These are phyloP conservation scores for Chroicocephalus ridibundus DNA, from an alignment of 2,113 vertebrate genomes.

Conservation along the genomic window DNA sequence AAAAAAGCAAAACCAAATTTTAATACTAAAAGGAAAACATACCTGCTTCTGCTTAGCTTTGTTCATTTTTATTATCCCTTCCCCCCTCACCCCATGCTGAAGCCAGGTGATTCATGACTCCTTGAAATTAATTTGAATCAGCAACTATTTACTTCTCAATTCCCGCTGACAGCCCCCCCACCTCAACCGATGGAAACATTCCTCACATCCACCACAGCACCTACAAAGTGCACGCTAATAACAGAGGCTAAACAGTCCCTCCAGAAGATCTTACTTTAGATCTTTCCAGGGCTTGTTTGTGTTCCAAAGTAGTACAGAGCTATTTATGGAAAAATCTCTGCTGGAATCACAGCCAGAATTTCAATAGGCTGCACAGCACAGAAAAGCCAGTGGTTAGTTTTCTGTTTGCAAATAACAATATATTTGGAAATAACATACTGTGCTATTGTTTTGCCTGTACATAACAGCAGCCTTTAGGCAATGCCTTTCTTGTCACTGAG, in stretches of 20 bases:
- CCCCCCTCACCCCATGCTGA: not conserved
- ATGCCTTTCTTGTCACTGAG: not conserved
- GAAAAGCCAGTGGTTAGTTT: constrained; percentile 21
- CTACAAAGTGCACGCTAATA: not conserved
- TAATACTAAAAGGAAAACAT: not conserved
- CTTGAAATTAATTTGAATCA: not conserved
- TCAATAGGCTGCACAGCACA: constrained; percentile 38
- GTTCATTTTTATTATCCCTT: not conserved
- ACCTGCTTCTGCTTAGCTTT: not conserved
- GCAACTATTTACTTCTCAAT: not conserved
- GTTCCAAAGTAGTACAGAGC: constrained; percentile 11
- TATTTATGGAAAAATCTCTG: constrained; percentile 64
- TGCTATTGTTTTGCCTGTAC: constrained; percentile 16
- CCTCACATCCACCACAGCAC: not conserved
- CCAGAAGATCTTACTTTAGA: not conserved
- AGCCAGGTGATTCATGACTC: not conserved
- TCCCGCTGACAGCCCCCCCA: not conserved
- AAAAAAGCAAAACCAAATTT: not conserved
- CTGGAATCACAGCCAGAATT: constrained; percentile 56
- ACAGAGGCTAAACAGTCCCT: not conserved
- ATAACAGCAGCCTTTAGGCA: constrained; percentile 9
- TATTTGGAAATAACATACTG: constrained; percentile 54
- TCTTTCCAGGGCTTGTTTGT: constrained; percentile 25
- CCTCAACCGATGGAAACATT: not conserved
- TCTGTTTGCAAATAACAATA: constrained; percentile 64